Evolutionary conservation across 2,797 vertebrate genomes (phyloP), one percentile per base, ranked within the genome.

Genomic region (Pseudomugil gertrudae): DNA sequence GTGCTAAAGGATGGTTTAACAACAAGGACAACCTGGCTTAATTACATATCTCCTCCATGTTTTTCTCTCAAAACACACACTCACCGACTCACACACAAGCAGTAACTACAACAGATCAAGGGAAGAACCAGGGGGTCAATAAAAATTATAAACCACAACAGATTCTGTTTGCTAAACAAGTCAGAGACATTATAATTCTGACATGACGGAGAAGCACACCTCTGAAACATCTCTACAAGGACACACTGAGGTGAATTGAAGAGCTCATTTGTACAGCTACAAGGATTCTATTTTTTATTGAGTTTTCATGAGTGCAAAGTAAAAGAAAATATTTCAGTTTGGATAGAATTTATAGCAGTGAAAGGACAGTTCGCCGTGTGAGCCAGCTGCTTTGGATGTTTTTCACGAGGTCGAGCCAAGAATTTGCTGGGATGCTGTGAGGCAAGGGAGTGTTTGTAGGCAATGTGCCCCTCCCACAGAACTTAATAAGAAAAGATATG

Each of bases 141-240:
- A 63, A 80, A 84, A 83, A 57, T 23, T 55, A 29, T 26, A 57
- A 67, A 80, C 60, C 47, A n/a, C 5, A 23, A 45, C 64, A 35
- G 51, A 71, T 63, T 80, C 70, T 85, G 76, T 87, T 89, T 83
- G 63, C 62, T 74, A 81, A 86, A 80, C 70, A 83, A 77, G 71
- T 63, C 58, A 56, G 71, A 66, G 74, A 74, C 50, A 36, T 56
- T 66, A 80, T 80, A 63, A 69, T 38, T 73, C 47, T 23, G 59
- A 66, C 59, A 64, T 57, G 66, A 81, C 69, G 48, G 57, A 73
- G 69, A 59, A 63, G 73, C 26, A 45, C 17, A 1, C 55, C 53
- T 62, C 64, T 3, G 19, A 63, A 56, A 51, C 33, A 43, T 63
- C 67, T 76, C 24, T 26, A 35, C 66, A 76, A 79, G 70, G 66